A percentile compares a stretch with the other conserved stretches of the same genome.
Evolutionary conservation across 2,797 vertebrate species (phyloP).

Genomic region (Masticophis lateralis): DNA sequence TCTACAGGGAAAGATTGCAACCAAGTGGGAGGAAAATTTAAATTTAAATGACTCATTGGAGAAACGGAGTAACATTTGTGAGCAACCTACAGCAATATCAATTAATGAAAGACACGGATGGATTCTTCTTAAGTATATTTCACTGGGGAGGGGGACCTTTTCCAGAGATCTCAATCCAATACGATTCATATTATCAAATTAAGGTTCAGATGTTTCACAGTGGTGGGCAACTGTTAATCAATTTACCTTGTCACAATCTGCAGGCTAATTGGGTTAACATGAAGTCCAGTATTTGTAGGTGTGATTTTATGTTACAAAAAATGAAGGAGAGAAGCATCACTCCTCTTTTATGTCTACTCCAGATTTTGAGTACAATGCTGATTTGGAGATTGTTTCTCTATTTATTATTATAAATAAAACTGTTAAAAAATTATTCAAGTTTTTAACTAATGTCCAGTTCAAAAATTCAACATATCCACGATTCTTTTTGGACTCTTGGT

Average conservation of each 20-base stretch:
- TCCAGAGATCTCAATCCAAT: constrained; percentile 14
- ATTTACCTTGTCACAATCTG: constrained; percentile 3
- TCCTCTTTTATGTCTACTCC: not conserved
- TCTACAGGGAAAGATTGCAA: constrained; percentile 19
- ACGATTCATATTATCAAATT: constrained; percentile 15
- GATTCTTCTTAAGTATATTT: constrained; percentile 27
- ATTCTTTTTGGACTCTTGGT: not conserved
- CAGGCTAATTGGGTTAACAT: constrained; percentile 7
- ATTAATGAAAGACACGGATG: constrained; percentile 20
- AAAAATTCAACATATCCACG: not conserved
- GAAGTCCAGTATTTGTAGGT: not conserved
- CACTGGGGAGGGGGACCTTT: not conserved
- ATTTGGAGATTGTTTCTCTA: not conserved
- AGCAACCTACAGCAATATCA: constrained; percentile 40
- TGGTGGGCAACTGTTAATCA: constrained; percentile 25
- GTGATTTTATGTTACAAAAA: not conserved
- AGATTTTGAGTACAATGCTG: not conserved
- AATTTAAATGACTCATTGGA: constrained; percentile 40
- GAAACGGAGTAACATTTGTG: constrained; percentile 28
- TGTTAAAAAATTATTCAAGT: not conserved
- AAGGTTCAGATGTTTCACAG: not conserved
- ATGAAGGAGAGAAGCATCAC: not conserved
- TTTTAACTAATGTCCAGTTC: not conserved
- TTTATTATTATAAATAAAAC: not conserved
- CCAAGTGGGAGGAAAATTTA: constrained; percentile 34